These are phyloP conservation scores for Phataginus tetradactyla DNA, from an alignment of 2,797 vertebrate genomes.

Conservation along the genomic window DNA sequence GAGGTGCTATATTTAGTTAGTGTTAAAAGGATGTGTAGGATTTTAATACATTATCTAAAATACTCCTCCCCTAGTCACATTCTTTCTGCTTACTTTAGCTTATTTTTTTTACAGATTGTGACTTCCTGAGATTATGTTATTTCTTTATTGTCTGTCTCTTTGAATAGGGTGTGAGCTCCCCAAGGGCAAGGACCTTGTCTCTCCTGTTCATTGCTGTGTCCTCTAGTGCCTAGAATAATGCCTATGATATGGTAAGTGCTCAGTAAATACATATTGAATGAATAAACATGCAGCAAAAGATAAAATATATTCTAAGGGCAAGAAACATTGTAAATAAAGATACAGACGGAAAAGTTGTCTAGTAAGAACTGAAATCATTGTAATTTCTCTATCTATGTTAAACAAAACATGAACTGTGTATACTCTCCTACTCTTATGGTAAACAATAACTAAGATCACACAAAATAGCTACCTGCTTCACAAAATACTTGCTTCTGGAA, in stretches of 20 bases:
- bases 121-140: neutral
- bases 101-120: neutral
- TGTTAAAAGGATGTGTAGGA: neutral
- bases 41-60: neutral
- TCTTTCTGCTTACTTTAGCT: neutral
- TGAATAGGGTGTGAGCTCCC: neutral
- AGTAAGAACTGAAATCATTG: neutral
- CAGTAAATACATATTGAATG: neutral
- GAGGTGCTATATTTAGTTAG: neutral
- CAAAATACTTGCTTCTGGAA: constrained; percentile 1
- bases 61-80: neutral
- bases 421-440: neutral
- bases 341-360: neutral
- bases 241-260: neutral
- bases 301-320: neutral
- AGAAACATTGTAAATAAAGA: constrained; percentile 24
- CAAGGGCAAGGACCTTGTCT: neutral
- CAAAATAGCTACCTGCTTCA: neutral
- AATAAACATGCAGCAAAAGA: neutral
- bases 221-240: neutral
- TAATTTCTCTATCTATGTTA: neutral
- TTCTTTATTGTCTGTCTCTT: neutral
- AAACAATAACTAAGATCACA: neutral
- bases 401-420: neutral
- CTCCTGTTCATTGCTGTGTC: neutral